Evolutionary conservation across 2,888 invertebrate species (phyloP), one percentile per base, ranked within the genome.

Genomic region (Apotomis turbidana): DNA sequence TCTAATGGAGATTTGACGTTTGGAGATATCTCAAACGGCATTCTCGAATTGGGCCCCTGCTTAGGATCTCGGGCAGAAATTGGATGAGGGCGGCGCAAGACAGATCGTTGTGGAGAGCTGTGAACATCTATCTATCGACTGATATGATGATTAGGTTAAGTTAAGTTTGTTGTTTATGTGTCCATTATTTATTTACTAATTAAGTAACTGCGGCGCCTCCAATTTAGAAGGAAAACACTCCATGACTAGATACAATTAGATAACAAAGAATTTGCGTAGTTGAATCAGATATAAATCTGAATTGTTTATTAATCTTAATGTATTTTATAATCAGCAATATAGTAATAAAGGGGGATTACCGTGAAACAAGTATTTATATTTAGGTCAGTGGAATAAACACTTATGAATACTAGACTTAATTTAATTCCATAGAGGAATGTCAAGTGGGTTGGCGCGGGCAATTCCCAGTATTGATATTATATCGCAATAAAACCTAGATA

Each of bases 281-380:
- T 59, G 54, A 68, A 46, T 52, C 49, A 58, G 68, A 63, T 68
- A 69, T 41, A 68, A 70, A 68, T 72, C 63, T 68, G 61, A 57
- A 61, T 70, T 71, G 64, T 57, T 67, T 61, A 51, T 27, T 71
- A 67, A 71, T 67, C 67, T 55, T 15, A 38, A 55, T 60, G 46
- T 49, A 51, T 61, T 27, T 51, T 41, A 41, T 67, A 68, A 68
- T 71, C 71, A 68, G 74, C 68, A 75, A 73, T 78, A 76, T 76
- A 76, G 77, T 77, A 64, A 74, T 76, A 76, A 70, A 70, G 64
- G 81, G 78, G 80, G 79, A 81, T 81, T 81, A 81, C 78, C 78
- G 62, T 41, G 12, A 49, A 75, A 68, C 75, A 58, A 73, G 62
- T 62, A 70, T 76, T 68, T 73, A 73, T 76, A 82, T 79, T 78